These are phyloP conservation scores for Rhombomys opimus DNA, from an alignment of 2,113 vertebrate genomes.

Conservation along the genomic window DNA sequence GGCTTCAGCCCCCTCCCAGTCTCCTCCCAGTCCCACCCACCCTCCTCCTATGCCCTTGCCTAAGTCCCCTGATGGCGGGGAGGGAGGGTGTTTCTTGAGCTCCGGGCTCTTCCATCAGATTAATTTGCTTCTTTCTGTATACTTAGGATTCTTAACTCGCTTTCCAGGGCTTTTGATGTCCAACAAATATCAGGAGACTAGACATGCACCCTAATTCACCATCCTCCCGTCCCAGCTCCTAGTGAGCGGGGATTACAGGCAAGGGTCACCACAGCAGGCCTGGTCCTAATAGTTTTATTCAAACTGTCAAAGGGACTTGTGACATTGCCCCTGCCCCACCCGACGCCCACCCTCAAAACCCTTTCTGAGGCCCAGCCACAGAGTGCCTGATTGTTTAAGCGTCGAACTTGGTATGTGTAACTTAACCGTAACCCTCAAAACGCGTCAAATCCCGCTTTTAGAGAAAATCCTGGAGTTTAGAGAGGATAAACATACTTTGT, in stretches of 20 bases:
- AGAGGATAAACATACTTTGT: neutral
- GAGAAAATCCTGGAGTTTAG: neutral
- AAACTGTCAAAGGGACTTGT: neutral
- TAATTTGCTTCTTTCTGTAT: neutral
- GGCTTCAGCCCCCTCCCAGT: too few relatives aligned
- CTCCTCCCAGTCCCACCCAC: too few relatives aligned
- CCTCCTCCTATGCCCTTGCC: too few relatives aligned
- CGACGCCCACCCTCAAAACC: neutral
- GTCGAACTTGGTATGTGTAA: neutral
- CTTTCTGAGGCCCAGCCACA: neutral
- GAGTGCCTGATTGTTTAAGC: neutral
- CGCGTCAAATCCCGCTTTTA: neutral
- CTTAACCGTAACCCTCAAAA: neutral
- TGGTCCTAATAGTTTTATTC: slow-evolving; percentile 29
- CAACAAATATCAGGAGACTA: neutral
- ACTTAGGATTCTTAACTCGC: slow-evolving; percentile 7
- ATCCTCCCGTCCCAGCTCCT: neutral
- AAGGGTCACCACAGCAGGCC: neutral
- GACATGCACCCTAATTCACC: neutral
- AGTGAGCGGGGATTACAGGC: neutral
- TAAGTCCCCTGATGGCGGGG: too few relatives aligned
- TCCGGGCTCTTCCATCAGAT: neutral
- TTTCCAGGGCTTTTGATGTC: neutral
- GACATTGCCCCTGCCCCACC: accelerated
- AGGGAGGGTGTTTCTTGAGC: too few relatives aligned